Base-by-base conservation (phyloP, 2,113 vertebrate genomes). In the Leuciscus idus region DNA sequence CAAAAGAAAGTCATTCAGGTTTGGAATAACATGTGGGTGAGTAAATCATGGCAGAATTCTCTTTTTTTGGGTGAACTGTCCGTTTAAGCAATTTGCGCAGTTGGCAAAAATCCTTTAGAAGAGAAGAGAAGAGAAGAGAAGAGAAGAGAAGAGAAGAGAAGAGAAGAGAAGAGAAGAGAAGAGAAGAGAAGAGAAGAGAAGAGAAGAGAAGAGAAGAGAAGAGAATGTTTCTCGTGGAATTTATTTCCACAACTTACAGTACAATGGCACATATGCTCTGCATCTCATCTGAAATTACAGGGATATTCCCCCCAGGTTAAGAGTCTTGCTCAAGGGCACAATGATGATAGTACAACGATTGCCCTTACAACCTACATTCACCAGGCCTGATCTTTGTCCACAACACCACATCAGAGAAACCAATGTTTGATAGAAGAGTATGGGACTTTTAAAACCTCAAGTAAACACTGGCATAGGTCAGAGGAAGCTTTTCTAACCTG, bases 201-300 rank as follows among this genome's bases (percentile, higher is more conserved):
- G n/a, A n/a, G 57, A n/a, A 61, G 9, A 23, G 57, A 62, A 26
- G 28, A 28, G 61, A 66, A 30, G 36, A 36, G 64, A 17, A 28
- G 0, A n/a, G 19, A 2, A 21, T 57, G 19, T 57, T 57, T 57
- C 6, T 3, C 0, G 66, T 19, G 30, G 7, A 39, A 72, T 72
- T 39, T 39, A 39, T 72, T 72, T 36, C 19, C 36, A 21, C 19
- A 55, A 55, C 2, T 19, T 76, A 52, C 73, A 76, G 75, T n/a
- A 2, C 19, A 23, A n/a, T 39, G 50, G 23, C 59, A 81, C 12
- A 21, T n/a, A 43, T 61, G 19, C 13, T 4, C n/a, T 62, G 59
- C 78, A 7, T 80, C 4, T 8, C 33, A 80, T 80, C 36, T 62
- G 62, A 80, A 80, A 36, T 77, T 77, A 30, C 74, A 80, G 77